Evolutionary conservation across 2,113 vertebrate genomes (phyloP).

Genomic region (Corythornis vintsioides): DNA sequence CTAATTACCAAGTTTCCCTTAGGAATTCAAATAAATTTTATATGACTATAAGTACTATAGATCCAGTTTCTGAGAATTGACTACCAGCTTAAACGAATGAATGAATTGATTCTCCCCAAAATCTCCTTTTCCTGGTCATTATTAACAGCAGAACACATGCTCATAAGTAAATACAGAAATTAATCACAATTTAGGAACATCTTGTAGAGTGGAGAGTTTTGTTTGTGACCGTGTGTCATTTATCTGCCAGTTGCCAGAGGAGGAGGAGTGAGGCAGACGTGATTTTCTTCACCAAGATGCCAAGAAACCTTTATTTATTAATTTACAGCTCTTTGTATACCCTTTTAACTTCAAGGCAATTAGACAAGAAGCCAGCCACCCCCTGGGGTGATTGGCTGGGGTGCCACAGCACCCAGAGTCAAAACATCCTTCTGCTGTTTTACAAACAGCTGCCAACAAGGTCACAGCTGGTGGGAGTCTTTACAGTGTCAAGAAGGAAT

Average conservation of each 20-base stretch:
- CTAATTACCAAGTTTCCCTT: background rate
- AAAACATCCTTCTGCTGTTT: too few relatives aligned
- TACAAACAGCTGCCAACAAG: too few relatives aligned
- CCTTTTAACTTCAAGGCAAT: too few relatives aligned
- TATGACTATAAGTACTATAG: background rate
- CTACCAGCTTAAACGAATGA: background rate
- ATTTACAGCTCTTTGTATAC: too few relatives aligned
- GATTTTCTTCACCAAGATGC: too few relatives aligned
- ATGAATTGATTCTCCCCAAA: background rate
- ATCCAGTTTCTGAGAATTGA: slow-evolving; percentile 57
- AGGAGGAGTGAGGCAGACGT: too few relatives aligned
- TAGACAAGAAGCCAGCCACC: too few relatives aligned
- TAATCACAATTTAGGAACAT: background rate
- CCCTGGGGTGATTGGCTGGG: too few relatives aligned
- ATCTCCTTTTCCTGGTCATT: background rate
- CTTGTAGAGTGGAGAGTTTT: rapidly evolving
- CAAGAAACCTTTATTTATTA: too few relatives aligned
- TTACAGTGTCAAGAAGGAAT: background rate
- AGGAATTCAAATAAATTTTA: background rate
- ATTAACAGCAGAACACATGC: background rate
- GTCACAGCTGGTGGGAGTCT: too few relatives aligned
- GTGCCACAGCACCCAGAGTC: too few relatives aligned
- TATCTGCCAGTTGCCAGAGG: too few relatives aligned
- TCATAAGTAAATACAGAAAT: slow-evolving; percentile 1
- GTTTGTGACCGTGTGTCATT: background rate